Conservation (phyloP, 1,140 invertebrate genomes). For the Rhagoletis zephyria region DNA sequence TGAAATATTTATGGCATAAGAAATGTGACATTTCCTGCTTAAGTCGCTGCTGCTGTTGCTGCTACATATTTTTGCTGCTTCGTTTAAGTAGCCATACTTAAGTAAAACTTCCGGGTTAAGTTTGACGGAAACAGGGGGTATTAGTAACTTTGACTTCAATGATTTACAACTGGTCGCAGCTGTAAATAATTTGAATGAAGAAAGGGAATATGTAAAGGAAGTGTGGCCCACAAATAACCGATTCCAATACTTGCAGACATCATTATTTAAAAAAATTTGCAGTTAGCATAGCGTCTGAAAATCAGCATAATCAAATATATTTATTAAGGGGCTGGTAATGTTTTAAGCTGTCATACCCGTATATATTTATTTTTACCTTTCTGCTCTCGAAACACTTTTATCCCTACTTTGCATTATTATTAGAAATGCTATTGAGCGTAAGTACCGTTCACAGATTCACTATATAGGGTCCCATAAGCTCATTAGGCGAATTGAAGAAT, state of each 20-base stretch:
- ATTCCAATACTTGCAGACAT: neutral
- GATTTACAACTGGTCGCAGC: slow-evolving; percentile 28
- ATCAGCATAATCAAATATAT: too few relatives aligned
- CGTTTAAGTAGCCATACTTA: neutral
- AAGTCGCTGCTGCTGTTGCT: neutral
- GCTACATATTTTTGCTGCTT: neutral
- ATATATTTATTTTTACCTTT: too few relatives aligned
- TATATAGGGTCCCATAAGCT: too few relatives aligned
- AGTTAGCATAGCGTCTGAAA: too few relatives aligned
- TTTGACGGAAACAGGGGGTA: slow-evolving; percentile 10
- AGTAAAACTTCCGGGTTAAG: neutral
- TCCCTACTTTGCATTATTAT: too few relatives aligned
- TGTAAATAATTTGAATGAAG: slow-evolving; percentile 35
- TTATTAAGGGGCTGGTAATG: too few relatives aligned
- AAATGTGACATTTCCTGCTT: slow-evolving; percentile 41
- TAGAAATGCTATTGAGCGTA: too few relatives aligned
- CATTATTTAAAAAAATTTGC: too few relatives aligned
- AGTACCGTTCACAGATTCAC: too few relatives aligned
- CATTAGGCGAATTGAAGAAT: too few relatives aligned
- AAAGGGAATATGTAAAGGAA: neutral
- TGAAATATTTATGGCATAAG: slow-evolving; percentile 50
- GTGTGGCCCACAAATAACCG: neutral
- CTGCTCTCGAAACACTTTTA: too few relatives aligned
- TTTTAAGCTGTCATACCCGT: too few relatives aligned
- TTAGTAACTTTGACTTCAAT: slow-evolving; percentile 24